A percentile compares a stretch with the other conserved stretches of the same genome.
These are phyloP conservation scores for Thunnus albacares DNA, from an alignment of 2,797 vertebrate genomes.

Conservation along the genomic window DNA sequence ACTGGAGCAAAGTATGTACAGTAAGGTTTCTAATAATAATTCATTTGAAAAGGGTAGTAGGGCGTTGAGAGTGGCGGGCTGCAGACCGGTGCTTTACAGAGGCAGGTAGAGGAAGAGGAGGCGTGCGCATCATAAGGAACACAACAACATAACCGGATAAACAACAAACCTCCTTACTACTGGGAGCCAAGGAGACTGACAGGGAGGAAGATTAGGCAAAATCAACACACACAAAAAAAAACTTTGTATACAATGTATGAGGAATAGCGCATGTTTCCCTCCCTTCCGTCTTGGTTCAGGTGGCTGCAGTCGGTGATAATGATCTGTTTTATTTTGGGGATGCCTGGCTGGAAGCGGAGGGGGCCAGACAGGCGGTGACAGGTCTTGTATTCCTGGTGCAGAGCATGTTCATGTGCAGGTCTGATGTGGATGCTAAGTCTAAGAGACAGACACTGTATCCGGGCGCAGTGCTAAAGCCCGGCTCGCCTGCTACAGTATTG, in stretches of 20 bases:
- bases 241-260: constrained; percentile 54
- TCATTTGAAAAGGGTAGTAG: constrained; percentile 46
- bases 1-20: constrained; percentile 43
- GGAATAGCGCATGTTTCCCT: constrained; percentile 33
- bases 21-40: constrained; percentile 58
- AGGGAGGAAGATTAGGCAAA: constrained; percentile 48
- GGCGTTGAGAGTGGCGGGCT: constrained; percentile 27
- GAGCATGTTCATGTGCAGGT: constrained; percentile 68
- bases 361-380: constrained; percentile 77
- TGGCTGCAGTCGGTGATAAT: constrained; percentile 73
- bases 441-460: constrained; percentile 75
- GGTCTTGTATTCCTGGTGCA: constrained; percentile 78
- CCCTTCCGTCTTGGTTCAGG: constrained; percentile 42
- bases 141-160: constrained; percentile 53
- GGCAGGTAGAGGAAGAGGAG: constrained; percentile 39
- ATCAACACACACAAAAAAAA: constrained; percentile 53
- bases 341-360: constrained; percentile 67
- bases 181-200: constrained; percentile 45
- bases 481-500: constrained; percentile 57
- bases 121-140: constrained; percentile 36
- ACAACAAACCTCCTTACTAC: constrained; percentile 42
- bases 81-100: constrained; percentile 34
- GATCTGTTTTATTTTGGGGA: constrained; percentile 80
- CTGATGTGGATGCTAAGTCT: constrained; percentile 79
- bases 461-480: constrained; percentile 62